Conservation (phyloP, 2,888 invertebrate genomes). For the Patella pellucida region DNA sequence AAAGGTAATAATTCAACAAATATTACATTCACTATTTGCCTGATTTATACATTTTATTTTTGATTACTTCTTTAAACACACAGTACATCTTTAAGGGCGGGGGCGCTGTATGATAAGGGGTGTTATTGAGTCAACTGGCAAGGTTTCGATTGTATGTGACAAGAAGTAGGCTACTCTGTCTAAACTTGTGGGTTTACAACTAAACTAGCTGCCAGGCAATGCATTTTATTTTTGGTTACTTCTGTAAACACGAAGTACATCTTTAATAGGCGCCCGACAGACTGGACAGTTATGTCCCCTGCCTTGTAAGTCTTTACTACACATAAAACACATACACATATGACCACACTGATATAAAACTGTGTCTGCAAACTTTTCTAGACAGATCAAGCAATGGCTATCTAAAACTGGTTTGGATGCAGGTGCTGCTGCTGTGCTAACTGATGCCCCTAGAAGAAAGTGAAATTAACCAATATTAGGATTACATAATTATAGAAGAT, state of each 20-base stretch:
- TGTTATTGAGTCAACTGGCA: too few species aligned
- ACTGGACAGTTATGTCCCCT: slow-evolving; percentile 64
- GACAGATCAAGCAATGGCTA: slow-evolving; percentile 67
- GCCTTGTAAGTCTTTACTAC: slow-evolving; percentile 62
- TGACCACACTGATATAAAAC: slow-evolving; percentile 71
- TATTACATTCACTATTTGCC: too few species aligned
- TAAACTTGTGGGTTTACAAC: too few species aligned
- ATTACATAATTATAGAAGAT: background rate
- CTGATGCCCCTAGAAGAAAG: slow-evolving; percentile 27
- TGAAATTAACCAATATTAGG: background rate
- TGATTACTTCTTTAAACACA: too few species aligned
- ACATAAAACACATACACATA: slow-evolving; percentile 68
- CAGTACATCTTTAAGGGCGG: too few species aligned
- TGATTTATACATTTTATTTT: too few species aligned
- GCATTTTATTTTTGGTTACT: slow-evolving; percentile 46
- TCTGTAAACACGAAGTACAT: slow-evolving; percentile 66
- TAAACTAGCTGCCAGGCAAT: too few species aligned
- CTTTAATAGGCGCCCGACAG: slow-evolving; percentile 68
- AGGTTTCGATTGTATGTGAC: too few species aligned
- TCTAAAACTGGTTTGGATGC: slow-evolving; percentile 55
- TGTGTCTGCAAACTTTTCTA: slow-evolving; percentile 64
- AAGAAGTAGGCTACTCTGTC: too few species aligned
- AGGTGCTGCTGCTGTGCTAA: slow-evolving; percentile 23
- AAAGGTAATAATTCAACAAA: too few species aligned
- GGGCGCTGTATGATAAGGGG: too few species aligned